Base-by-base conservation (phyloP, 2,113 vertebrate species). In the Hucho hucho region DNA sequence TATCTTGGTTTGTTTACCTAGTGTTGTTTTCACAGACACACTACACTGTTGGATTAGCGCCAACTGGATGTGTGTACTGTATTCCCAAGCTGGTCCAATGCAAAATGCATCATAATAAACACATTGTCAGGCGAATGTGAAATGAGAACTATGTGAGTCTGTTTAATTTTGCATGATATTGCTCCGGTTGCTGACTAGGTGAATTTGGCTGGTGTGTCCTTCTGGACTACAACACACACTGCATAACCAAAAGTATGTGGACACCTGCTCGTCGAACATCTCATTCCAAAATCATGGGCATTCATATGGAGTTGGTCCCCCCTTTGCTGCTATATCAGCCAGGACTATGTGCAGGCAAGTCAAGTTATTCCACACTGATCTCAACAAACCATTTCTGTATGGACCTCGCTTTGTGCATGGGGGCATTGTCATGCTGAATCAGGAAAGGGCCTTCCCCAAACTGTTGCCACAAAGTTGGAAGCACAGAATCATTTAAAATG, bases 121-220 rank as follows among this genome's bases (percentile, higher is more conserved):
- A 65, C 64, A 28, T 65, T 65, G 43, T 68, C 32, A 46, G 69
- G 18, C 4, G n/a, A 46, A 72, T 68, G 26, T 64, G 46, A 53
- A 18, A n/a, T 46, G 6, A 59, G 22, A 77, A 64, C 59, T 26
- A 7, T 37, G 32, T 37, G 0, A 32, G 20, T 29, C 12, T 9
- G 11, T 59, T 72, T 43, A 22, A 24, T 63, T 65, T 11, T 22
- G 46, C 12, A 53, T 66, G 71, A 18, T 1, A 56, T 70, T 78
- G 69, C 70, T 28, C 25, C 32, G 24, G 6, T 18, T 22, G 25
- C 61, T 64, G 61, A 64, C n/a, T 1, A 16, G 61, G 11, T 63
- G 6, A 63, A 63, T 26, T 28, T 65, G 61, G 49, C 29, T 75
- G 37, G 18, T 49, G 11, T 65, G 24, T 75, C 46, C 32, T 24